Conservation (phyloP, 1,140 invertebrate species). For the Panagrolaimus sp. region DNA sequence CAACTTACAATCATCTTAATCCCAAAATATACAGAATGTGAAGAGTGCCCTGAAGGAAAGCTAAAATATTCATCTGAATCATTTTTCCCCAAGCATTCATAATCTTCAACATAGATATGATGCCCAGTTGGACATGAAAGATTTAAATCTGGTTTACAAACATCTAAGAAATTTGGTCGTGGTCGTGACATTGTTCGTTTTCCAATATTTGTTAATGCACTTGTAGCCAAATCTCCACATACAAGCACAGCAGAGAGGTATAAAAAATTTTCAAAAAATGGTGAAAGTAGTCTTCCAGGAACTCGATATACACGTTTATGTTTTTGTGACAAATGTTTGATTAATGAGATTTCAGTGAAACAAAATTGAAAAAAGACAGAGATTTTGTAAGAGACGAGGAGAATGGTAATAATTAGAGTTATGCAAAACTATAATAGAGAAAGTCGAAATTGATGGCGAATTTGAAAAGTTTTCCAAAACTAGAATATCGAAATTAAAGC, state of each 20-base stretch:
- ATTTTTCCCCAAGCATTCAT: slow-evolving; percentile 28
- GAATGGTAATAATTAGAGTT: too few relatives aligned
- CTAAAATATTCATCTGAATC: slow-evolving; percentile 63
- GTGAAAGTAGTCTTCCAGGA: background rate
- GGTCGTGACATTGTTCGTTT: slow-evolving; percentile 42
- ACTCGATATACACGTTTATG: slow-evolving; percentile 23
- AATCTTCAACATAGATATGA: slow-evolving; percentile 28
- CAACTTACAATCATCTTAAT: slow-evolving; percentile 70
- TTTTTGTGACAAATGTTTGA: slow-evolving; percentile 30
- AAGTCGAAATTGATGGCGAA: too few relatives aligned
- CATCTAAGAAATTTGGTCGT: slow-evolving; percentile 48
- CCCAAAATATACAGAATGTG: slow-evolving; percentile 67
- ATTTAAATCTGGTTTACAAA: slow-evolving; percentile 44
- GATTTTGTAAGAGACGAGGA: too few relatives aligned
- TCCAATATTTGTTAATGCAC: slow-evolving; percentile 34
- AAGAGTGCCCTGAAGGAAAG: slow-evolving; percentile 73
- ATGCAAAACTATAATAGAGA: too few relatives aligned
- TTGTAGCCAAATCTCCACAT: slow-evolving; percentile 38
- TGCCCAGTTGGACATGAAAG: slow-evolving; percentile 35
- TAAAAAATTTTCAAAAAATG: slow-evolving; percentile 16
- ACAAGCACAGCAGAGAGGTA: slow-evolving; percentile 6
- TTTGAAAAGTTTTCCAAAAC: too few relatives aligned
- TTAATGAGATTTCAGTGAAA: slow-evolving; percentile 37
- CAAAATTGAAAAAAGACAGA: slow-evolving; percentile 12
- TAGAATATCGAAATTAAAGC: too few relatives aligned